phyloP scores from a whole-genome alignment of 2,113 vertebrate genomes.

The Pituophis catenifer region DNA sequence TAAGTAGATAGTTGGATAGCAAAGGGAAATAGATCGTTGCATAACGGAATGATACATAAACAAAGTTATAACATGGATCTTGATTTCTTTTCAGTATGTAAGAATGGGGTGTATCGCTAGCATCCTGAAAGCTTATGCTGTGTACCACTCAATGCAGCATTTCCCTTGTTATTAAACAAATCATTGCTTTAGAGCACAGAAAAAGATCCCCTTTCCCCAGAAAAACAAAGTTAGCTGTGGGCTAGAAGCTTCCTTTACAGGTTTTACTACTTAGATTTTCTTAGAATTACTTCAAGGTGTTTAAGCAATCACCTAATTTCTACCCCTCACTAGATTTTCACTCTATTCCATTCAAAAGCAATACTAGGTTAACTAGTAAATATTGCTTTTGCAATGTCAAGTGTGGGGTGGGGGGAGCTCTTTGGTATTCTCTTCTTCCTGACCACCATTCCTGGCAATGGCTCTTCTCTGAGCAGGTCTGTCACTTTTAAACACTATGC shows the following conservation, averaged over 20 bases:
- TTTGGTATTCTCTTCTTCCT: not conserved
- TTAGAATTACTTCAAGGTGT: not conserved
- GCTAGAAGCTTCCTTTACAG: not conserved
- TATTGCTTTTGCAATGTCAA: not conserved
- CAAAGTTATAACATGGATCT: not conserved
- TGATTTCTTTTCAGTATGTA: not conserved
- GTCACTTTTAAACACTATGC: not conserved
- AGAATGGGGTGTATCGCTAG: not conserved
- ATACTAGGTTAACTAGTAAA: not conserved
- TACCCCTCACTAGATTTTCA: not conserved
- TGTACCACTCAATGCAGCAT: not conserved
- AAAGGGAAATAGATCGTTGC: not conserved
- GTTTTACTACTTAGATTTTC: not conserved
- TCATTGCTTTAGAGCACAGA: not conserved
- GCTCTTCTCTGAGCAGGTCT: not conserved
- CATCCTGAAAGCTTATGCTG: not conserved
- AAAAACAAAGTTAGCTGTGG: not conserved
- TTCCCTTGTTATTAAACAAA: not conserved
- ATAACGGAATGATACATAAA: not conserved
- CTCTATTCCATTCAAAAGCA: not conserved
- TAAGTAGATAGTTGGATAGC: not conserved
- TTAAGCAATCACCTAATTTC: not conserved
- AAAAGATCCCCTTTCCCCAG: not conserved
- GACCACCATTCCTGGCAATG: not conserved
- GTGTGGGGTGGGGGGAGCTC: not conserved